phyloP scores from a whole-genome alignment of 1,140 invertebrate genomes.

The Chrysomallon squamiferum region DNA sequence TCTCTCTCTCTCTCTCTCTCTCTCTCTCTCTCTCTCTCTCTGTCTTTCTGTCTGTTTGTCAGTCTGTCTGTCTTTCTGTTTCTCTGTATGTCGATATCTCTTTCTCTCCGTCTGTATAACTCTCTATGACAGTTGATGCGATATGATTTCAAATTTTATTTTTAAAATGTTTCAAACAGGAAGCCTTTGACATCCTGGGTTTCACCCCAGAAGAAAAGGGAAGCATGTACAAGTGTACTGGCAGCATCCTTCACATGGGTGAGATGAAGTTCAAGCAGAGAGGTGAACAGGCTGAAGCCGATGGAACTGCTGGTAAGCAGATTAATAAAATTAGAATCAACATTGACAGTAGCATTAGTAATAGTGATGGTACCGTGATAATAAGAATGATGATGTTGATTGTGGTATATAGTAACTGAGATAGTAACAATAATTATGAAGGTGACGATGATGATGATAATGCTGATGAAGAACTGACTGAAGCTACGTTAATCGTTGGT shows the following conservation, averaged over 20 bases:
- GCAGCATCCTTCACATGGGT: slow-evolving; percentile 96
- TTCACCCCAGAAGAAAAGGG: slow-evolving; percentile 95
- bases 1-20: too few species aligned
- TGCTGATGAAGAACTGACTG: not conserved
- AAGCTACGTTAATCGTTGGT: not conserved
- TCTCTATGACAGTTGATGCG: too few species aligned
- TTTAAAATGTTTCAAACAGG: slow-evolving; percentile 68
- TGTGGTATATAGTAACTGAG: not conserved
- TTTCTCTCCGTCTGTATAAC: too few species aligned
- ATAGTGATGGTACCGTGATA: not conserved
- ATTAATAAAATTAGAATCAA: too few species aligned
- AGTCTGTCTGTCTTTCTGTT: too few species aligned
- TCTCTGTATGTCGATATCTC: too few species aligned
- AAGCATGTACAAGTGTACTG: slow-evolving; percentile 95
- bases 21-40: too few species aligned
- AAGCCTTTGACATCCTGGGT: slow-evolving; percentile 97
- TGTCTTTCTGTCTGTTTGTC: too few species aligned
- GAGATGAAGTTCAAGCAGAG: slow-evolving; percentile 99
- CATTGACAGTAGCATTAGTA: too few species aligned
- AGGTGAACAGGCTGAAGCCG: slow-evolving; percentile 98
- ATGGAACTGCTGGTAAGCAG: slow-evolving; percentile 78
- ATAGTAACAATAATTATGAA: not conserved
- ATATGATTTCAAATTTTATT: too few species aligned
- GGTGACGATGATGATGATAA: not conserved
- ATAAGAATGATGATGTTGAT: not conserved